Base-by-base conservation (phyloP, 1,140 invertebrate genomes). In the Bombus balteatus region DNA sequence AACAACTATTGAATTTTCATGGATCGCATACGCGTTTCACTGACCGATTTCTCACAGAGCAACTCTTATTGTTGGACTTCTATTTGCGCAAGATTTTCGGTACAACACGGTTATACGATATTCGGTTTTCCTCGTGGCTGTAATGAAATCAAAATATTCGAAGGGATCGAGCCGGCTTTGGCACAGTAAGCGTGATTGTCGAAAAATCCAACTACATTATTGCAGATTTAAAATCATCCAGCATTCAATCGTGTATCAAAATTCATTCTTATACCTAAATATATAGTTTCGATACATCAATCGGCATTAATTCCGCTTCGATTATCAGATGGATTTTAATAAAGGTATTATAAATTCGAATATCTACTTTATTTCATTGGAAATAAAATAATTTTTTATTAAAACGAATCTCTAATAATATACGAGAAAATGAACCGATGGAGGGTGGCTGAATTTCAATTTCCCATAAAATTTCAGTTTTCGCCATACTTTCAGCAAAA, bases 101-200 rank as follows among this genome's bases (percentile, higher is more conserved):
- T 43, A 41, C 28, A 59, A n/a, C 34, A 32, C 37, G 34, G 37
- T 34, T 57, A 39, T 57, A 62, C 32, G 53, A 66, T 82, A 66
- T 66, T 82, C 59, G 71, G 41, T 37, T 82, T 75, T 65, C 8
- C 72, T 57, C 5, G 22, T 13, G 34, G 34, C n/a, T 1, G 25
- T 82, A 82, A 82, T 82, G 59, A 82, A 82, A 82, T 53, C 41
- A 82, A 75, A 75, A 82, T 75, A 82, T 74, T 81, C 70, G 70
- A 34, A 3, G 10, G 34, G 37, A 71, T 53, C 34, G 22, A n/a
- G 28, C 13, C 34, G 3, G 13, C 13, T 57, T 57, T 43, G 37
- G 66, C 66, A 15, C 43, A 34, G 25, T 32, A 78, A 39, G 22
- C 37, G 15, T 2, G 53, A 53, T 28, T 28, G 37, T 81, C n/a